phyloP scores from a whole-genome alignment of 2,113 vertebrate species.

The Phylloscopus trochiloides region DNA sequence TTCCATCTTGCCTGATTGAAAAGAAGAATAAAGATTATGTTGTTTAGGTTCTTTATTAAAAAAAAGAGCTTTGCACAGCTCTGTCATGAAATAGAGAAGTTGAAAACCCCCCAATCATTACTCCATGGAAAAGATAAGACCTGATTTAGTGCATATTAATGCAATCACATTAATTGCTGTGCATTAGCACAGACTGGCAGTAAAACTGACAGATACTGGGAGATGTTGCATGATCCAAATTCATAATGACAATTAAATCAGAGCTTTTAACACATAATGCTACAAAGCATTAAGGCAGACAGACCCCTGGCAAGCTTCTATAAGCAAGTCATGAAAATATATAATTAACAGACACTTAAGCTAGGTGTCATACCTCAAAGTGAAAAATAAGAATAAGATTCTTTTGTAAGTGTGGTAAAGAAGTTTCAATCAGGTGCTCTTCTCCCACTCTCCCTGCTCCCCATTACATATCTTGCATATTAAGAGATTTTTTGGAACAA shows the following conservation, averaged over 20 bases:
- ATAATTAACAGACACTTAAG: neutral
- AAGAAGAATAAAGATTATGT: neutral
- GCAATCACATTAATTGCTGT: neutral
- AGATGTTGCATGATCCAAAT: neutral
- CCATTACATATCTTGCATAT: neutral
- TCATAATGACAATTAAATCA: neutral
- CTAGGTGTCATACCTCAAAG: neutral
- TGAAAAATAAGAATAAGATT: neutral
- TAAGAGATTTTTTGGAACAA: neutral
- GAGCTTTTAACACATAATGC: neutral
- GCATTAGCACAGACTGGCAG: neutral
- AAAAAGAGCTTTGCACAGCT: neutral
- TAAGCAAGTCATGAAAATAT: neutral
- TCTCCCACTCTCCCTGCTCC: neutral
- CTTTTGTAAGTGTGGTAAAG: neutral
- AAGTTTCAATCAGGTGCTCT: neutral
- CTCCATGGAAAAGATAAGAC: neutral
- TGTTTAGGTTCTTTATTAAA: neutral
- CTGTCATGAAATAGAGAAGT: neutral
- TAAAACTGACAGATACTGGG: neutral
- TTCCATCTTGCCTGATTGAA: neutral
- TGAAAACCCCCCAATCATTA: neutral
- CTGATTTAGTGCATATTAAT: conserved; percentile 9
- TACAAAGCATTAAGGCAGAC: neutral
- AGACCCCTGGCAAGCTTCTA: neutral